Conservation (phyloP, 2,113 vertebrate genomes). For the Paramisgurnus dabryanus region DNA sequence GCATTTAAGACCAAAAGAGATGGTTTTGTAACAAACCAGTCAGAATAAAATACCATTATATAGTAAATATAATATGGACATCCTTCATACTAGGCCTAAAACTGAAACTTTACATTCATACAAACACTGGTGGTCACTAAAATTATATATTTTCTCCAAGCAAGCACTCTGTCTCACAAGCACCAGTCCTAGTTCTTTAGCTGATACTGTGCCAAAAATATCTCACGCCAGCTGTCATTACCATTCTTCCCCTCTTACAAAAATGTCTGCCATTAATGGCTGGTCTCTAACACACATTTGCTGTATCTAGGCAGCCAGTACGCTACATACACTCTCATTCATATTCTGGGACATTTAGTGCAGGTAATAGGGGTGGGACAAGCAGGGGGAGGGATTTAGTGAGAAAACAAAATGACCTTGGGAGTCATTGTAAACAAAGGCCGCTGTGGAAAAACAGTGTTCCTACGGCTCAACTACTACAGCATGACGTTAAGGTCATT, state of each 20-base stretch:
- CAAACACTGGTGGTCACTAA: background rate
- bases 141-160: slow-evolving; percentile 1
- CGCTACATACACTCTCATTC: slow-evolving; percentile 35
- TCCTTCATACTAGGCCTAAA: background rate
- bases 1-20: too few species aligned
- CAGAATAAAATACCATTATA: too few species aligned
- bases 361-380: slow-evolving; percentile 15
- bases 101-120: background rate
- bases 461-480: background rate
- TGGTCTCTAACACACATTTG: background rate
- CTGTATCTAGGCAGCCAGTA: background rate
- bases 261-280: slow-evolving; percentile 52
- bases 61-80: too few species aligned
- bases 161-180: background rate
- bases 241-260: slow-evolving; percentile 39
- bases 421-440: background rate
- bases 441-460: background rate
- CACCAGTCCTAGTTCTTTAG: slow-evolving; percentile 15
- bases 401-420: slow-evolving; percentile 49
- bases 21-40: too few species aligned
- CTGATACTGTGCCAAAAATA: slow-evolving; percentile 63
- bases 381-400: background rate
- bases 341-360: slow-evolving; percentile 10
- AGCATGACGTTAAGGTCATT: too few species aligned
- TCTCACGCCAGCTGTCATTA: slow-evolving; percentile 61